Conservation (phyloP, 2,888 invertebrate species). For the Hyles lineata region DNA sequence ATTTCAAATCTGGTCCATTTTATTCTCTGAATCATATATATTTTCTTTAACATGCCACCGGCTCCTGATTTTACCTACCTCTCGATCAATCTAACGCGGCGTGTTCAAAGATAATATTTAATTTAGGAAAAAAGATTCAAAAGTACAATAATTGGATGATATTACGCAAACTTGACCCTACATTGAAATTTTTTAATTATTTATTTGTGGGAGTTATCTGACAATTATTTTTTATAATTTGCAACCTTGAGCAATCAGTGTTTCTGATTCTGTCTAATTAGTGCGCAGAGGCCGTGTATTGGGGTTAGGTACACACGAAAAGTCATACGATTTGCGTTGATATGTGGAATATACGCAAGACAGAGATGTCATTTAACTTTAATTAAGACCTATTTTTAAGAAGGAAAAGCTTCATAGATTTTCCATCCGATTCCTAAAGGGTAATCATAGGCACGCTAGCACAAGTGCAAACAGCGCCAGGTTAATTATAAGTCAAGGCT, state of each 20-base stretch:
- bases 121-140: neutral
- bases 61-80: neutral
- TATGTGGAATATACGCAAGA: neutral
- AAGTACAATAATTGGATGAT: neutral
- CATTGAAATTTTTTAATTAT: neutral
- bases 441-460: no score
- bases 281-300: neutral
- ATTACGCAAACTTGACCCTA: slow-evolving; percentile 4
- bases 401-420: no score
- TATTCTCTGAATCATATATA: no score
- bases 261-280: slow-evolving; percentile 4
- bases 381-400: no score
- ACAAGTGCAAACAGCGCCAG: no score
- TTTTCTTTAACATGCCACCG: neutral
- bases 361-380: neutral
- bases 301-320: neutral
- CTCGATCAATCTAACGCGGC: neutral
- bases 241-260: slow-evolving; percentile 30
- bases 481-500: no score
- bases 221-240: slow-evolving; percentile 7
- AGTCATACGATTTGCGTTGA: neutral
- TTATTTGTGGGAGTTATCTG: neutral
- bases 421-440: no score
- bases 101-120: neutral
- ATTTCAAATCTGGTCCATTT: no score